Percentiles rank a stretch among this genome's conserved stretches.
phyloP scores from a whole-genome alignment of 2,888 invertebrate genomes.

The Brachynemurus nebulosus region DNA sequence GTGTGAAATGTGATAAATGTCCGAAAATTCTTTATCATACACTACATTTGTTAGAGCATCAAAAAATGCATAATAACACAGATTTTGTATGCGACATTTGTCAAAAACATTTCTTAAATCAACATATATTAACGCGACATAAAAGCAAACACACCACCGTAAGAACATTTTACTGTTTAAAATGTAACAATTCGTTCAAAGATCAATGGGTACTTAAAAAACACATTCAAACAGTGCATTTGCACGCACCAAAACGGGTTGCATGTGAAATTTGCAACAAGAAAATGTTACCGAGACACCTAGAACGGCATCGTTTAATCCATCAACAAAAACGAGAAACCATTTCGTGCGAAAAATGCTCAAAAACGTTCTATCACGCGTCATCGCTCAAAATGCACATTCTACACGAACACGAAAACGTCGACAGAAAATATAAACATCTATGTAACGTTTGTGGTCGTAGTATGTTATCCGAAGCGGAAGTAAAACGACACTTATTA shows the following conservation, averaged over 20 bases:
- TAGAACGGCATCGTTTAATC: neutral
- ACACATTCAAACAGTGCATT: neutral
- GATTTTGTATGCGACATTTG: neutral
- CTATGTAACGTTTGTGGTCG: constrained; percentile 35
- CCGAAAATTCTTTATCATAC: too few relatives aligned
- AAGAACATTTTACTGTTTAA: neutral
- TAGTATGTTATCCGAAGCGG: constrained; percentile 29
- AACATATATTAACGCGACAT: neutral
- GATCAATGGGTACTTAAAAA: neutral
- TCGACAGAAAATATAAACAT: constrained; percentile 38
- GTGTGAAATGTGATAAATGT: too few relatives aligned
- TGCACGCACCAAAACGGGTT: neutral
- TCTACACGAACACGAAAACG: neutral
- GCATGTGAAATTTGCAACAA: neutral
- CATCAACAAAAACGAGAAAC: neutral
- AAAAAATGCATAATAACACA: neutral
- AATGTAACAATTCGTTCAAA: neutral
- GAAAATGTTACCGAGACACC: neutral
- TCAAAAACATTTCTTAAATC: neutral
- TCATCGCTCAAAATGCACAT: neutral
- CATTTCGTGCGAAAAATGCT: neutral
- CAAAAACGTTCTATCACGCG: neutral
- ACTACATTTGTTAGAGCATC: too few relatives aligned
- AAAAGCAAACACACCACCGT: neutral
- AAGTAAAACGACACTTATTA: neutral